phyloP scores from a whole-genome alignment of 1,140 invertebrate species.

The Drosophila sucinea region DNA sequence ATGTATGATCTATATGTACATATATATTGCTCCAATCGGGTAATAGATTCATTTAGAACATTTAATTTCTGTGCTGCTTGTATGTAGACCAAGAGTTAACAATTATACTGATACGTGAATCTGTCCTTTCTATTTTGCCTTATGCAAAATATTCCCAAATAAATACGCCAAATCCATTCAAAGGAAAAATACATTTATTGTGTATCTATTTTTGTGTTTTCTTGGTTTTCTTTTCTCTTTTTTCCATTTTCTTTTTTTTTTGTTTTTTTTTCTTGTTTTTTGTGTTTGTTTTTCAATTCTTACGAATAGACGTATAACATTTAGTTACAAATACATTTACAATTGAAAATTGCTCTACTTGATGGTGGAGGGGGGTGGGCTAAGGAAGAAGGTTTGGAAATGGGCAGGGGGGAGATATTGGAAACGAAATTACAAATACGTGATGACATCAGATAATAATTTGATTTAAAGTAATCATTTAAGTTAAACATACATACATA shows the following conservation, averaged over 20 bases:
- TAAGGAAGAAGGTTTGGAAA: too few species aligned
- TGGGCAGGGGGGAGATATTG: neutral
- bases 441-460: conserved; percentile 36
- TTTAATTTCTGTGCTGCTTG: too few species aligned
- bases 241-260: conserved; percentile 18
- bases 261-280: conserved; percentile 23
- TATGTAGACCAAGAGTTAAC: too few species aligned
- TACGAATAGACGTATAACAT: conserved; percentile 78
- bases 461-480: conserved; percentile 57
- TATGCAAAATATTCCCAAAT: neutral
- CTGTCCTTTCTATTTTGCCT: too few species aligned
- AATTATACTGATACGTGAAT: too few species aligned
- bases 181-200: conserved; percentile 81
- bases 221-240: conserved; percentile 46
- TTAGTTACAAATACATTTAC: conserved; percentile 80
- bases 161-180: conserved; percentile 27
- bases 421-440: conserved; percentile 54
- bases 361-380: neutral
- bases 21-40: too few species aligned
- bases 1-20: too few species aligned
- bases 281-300: conserved; percentile 33
- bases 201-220: conserved; percentile 65
- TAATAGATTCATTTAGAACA: too few species aligned
- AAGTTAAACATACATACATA: conserved; percentile 61
- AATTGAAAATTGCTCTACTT: conserved; percentile 79